A percentile compares a stretch with the other conserved stretches of the same genome.
phyloP scores from a whole-genome alignment of 2,113 vertebrate genomes.

The Sander lucioperca region DNA sequence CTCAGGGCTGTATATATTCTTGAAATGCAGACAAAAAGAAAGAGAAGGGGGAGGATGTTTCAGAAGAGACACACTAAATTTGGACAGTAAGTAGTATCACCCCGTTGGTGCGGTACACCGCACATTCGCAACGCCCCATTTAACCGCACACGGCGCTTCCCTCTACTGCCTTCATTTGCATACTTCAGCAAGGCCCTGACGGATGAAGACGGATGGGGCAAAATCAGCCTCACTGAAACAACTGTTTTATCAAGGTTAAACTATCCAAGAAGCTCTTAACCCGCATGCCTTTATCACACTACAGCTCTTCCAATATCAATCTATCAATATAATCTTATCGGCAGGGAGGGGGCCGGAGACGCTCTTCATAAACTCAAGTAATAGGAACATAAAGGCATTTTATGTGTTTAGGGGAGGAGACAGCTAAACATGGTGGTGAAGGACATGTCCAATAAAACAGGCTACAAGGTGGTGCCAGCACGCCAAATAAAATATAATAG shows the following conservation, averaged over 20 bases:
- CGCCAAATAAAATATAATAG: slow-evolving; percentile 78
- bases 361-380: slow-evolving; percentile 80
- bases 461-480: slow-evolving; percentile 70
- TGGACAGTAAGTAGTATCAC: slow-evolving; percentile 89
- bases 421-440: slow-evolving; percentile 80
- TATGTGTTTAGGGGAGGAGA: slow-evolving; percentile 80
- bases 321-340: slow-evolving; percentile 86
- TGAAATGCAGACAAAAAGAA: slow-evolving; percentile 70
- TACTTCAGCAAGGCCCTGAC: slow-evolving; percentile 91
- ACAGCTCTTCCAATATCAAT: slow-evolving; percentile 85
- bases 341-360: slow-evolving; percentile 62
- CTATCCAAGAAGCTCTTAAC: slow-evolving; percentile 89
- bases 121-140: slow-evolving; percentile 92
- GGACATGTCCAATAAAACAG: slow-evolving; percentile 82
- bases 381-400: slow-evolving; percentile 83
- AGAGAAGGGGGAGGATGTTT: slow-evolving; percentile 55
- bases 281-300: slow-evolving; percentile 85
- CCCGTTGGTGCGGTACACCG: slow-evolving; percentile 87
- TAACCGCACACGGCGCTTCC: slow-evolving; percentile 89
- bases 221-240: slow-evolving; percentile 95
- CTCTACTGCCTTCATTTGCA: slow-evolving; percentile 91
- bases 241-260: slow-evolving; percentile 99
- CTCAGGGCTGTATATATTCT: slow-evolving; percentile 70
- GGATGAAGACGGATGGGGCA: slow-evolving; percentile 95
- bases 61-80: slow-evolving; percentile 86